Conservation (phyloP, 2,113 vertebrate species). For the Cephalopholis sonnerati region DNA sequence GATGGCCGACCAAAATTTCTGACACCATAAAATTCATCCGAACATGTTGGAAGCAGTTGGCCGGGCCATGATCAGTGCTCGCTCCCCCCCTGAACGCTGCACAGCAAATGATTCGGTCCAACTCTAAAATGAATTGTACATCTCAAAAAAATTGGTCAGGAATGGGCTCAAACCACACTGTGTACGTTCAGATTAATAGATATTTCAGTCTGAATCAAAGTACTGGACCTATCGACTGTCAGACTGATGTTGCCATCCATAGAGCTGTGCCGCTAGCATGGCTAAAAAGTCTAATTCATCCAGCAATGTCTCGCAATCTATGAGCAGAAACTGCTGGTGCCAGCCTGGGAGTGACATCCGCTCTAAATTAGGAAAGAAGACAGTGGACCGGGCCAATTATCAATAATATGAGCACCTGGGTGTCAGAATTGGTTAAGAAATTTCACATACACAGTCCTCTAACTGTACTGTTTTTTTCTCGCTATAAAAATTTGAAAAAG, state of each 20-base stretch:
- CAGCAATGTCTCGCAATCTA: background rate
- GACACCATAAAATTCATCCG: no score
- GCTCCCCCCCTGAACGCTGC: no score
- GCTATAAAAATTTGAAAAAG: background rate
- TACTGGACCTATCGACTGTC: background rate
- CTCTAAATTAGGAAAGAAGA: slow-evolving; percentile 6
- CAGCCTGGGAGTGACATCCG: slow-evolving; percentile 2
- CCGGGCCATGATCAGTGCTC: no score
- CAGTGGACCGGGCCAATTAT: slow-evolving; percentile 10
- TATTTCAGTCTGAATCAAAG: background rate
- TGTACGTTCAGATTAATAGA: background rate
- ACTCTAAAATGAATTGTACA: no score
- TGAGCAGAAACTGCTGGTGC: background rate
- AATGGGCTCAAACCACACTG: no score
- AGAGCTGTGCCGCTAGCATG: background rate
- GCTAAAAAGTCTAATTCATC: background rate
- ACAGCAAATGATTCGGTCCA: no score
- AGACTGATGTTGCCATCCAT: background rate
- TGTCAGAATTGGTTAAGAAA: slow-evolving; percentile 22
- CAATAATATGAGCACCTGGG: slow-evolving; percentile 10
- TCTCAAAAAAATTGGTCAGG: no score
- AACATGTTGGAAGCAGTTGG: no score
- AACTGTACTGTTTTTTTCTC: background rate
- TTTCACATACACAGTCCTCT: background rate
- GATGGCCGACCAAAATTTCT: no score